Conservation (phyloP, 2,113 vertebrate genomes). For the Oreotrochilus melanogaster region DNA sequence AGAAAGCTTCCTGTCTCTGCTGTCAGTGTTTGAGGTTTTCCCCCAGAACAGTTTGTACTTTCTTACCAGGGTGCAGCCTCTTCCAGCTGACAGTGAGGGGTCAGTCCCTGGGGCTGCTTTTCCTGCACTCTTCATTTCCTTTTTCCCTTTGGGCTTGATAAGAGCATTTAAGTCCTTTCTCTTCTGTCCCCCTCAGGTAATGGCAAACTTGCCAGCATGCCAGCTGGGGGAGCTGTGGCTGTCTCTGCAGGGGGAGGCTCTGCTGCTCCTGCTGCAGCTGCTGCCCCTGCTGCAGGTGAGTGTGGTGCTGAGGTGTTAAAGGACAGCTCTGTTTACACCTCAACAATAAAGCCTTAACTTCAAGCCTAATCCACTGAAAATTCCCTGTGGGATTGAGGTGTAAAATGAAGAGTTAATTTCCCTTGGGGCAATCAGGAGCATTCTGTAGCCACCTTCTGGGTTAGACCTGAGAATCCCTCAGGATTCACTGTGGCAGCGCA, state of each 20-base stretch:
- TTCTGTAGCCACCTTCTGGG: neutral
- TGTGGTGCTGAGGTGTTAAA: neutral
- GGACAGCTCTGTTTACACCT: neutral
- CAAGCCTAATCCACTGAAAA: neutral
- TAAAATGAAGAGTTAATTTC: neutral
- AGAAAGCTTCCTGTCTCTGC: neutral
- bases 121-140: neutral
- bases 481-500: neutral
- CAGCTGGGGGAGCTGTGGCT: constrained; percentile 86
- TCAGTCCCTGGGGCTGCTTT: neutral
- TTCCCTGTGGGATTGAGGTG: neutral
- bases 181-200: constrained; percentile 77
- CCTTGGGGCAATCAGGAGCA: neutral
- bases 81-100: neutral
- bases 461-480: neutral
- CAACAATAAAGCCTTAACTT: neutral
- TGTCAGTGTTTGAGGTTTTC: neutral
- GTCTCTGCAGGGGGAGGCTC: constrained; percentile 82
- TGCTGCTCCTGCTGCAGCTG: constrained; percentile 84
- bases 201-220: constrained; percentile 91
- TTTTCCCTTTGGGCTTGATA: neutral
- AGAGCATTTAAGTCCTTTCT: neutral
- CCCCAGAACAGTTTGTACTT: neutral
- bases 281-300: constrained; percentile 78
- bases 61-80: neutral